Conservation (phyloP, 2,797 vertebrate species). For the Amblyraja radiata region DNA sequence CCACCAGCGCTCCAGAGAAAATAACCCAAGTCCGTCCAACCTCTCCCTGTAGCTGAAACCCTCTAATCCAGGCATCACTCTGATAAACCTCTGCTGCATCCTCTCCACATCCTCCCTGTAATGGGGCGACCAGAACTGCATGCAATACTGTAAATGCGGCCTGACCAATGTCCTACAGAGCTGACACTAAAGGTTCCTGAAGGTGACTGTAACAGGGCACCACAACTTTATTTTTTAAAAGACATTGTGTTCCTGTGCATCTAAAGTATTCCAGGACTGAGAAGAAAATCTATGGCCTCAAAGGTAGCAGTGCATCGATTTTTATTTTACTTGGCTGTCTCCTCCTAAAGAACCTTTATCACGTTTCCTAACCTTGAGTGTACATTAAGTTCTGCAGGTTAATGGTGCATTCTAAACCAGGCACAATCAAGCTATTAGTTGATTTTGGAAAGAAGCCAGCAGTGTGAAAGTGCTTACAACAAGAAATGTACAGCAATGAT, state of each 20-base stretch:
- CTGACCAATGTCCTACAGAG: neutral
- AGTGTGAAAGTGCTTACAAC: neutral
- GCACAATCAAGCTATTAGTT: neutral
- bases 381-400: neutral
- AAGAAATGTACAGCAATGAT: neutral
- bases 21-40: no score
- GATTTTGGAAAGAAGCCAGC: neutral
- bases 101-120: no score
- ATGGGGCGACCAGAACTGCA: no score
- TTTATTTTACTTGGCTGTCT: neutral
- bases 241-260: neutral
- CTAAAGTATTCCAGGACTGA: neutral
- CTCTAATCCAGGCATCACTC: no score
- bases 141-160: no score
- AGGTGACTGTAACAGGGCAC: neutral
- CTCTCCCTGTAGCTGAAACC: no score
- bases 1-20: no score
- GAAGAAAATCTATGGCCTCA: neutral
- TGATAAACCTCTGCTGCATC: no score
- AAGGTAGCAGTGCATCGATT: neutral
- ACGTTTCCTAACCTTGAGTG: neutral
- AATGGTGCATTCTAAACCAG: conserved; percentile 7
- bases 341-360: neutral
- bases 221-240: neutral
- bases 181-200: neutral